Conservation (phyloP, 2,888 invertebrate species). For the Dermolepida albohirtum region DNA sequence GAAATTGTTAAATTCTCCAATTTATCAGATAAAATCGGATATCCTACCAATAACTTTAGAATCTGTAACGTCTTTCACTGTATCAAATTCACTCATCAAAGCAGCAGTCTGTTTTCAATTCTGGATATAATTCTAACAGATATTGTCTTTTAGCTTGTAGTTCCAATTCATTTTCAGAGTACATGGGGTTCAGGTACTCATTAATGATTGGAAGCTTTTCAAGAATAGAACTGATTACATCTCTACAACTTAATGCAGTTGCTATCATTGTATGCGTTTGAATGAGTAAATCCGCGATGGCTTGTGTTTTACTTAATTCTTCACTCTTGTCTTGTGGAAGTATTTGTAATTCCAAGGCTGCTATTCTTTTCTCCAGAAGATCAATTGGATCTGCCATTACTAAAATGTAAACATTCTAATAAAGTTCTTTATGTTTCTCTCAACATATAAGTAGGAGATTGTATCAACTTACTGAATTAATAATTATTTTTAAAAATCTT, state of each 20-base stretch:
- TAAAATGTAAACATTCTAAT: not conserved
- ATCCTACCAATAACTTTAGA: conserved; percentile 63
- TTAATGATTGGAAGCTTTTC: conserved; percentile 66
- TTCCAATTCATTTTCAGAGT: conserved; percentile 64
- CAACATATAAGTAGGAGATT: too few species aligned
- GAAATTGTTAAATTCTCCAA: conserved; percentile 62
- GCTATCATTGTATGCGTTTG: conserved; percentile 67
- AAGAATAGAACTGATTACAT: conserved; percentile 64
- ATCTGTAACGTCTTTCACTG: conserved; percentile 63
- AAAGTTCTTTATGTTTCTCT: too few species aligned
- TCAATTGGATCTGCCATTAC: conserved; percentile 55
- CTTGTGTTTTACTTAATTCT: conserved; percentile 55
- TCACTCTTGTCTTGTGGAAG: conserved; percentile 57
- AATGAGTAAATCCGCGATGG: conserved; percentile 64
- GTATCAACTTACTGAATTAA: too few species aligned
- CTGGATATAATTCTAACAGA: conserved; percentile 64
- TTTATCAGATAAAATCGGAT: conserved; percentile 64
- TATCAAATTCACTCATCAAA: conserved; percentile 62
- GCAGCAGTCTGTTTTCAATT: conserved; percentile 63
- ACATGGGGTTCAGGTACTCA: conserved; percentile 64
- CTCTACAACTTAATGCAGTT: conserved; percentile 67
- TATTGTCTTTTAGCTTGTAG: conserved; percentile 66
- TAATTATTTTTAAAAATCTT: too few species aligned
- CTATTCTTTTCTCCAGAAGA: conserved; percentile 65
- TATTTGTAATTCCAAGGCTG: conserved; percentile 65